Evolutionary conservation across 2,113 vertebrate species (phyloP).

Genomic region (Empidonax traillii): DNA sequence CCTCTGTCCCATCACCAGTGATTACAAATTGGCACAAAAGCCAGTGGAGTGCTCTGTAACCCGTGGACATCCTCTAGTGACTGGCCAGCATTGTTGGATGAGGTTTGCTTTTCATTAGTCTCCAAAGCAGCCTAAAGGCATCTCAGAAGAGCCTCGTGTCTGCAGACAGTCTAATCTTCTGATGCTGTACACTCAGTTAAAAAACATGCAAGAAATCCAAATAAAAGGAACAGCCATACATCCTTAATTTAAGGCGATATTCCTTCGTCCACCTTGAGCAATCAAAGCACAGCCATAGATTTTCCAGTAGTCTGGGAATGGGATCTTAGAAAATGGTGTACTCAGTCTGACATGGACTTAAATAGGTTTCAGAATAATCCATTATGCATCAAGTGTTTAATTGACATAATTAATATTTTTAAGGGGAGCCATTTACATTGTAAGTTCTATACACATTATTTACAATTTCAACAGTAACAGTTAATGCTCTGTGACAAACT

Average conservation of each 20-base stretch:
- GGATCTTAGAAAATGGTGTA: not conserved
- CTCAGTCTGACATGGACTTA: constrained; percentile 17
- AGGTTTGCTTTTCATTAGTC: not conserved
- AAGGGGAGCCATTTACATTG: constrained; percentile 53
- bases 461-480: constrained; percentile 65
- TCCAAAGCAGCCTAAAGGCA: not conserved
- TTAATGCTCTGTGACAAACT: constrained; percentile 75
- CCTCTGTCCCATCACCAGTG: not conserved
- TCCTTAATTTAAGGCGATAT: not conserved
- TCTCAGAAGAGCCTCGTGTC: not conserved
- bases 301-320: not conserved
- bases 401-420: constrained; percentile 73
- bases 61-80: not conserved
- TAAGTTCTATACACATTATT: constrained; percentile 57
- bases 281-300: not conserved
- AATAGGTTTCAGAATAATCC: constrained; percentile 50
- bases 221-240: not conserved
- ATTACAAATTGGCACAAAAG: not conserved
- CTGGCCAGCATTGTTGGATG: not conserved
- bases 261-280: not conserved
- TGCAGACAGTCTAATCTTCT: not conserved
- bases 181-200: not conserved
- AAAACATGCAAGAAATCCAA: not conserved
- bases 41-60: not conserved
- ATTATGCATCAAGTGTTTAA: constrained; percentile 67